A percentile compares a stretch with the other conserved stretches of the same genome.
Conservation (phyloP, 37 sponge, comb jelly and placozoan species). For the Haliclona indistincta region DNA sequence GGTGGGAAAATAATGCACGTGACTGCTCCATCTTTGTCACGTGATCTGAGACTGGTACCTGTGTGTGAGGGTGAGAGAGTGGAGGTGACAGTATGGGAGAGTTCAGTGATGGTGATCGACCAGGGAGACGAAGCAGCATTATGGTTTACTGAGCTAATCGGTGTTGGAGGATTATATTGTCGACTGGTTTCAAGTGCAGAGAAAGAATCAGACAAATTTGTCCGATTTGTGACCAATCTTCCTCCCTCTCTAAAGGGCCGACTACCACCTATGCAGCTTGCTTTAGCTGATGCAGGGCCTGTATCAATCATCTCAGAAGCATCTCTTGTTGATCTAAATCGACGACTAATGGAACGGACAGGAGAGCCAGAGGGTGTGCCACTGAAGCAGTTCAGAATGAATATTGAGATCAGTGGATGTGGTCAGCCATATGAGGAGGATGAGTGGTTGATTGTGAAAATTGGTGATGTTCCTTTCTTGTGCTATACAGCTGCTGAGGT, state of each 20-base stretch:
- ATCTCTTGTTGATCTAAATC: constrained; percentile 75
- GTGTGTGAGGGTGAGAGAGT: constrained; percentile 21
- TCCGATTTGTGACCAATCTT: constrained; percentile 18
- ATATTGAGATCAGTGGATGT: constrained; percentile 78
- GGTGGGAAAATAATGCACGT: constrained; percentile 13
- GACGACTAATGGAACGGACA: constrained; percentile 29
- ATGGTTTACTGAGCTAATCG: constrained; percentile 64
- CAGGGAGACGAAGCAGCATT: constrained; percentile 74
- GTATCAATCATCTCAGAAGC: constrained; percentile 62
- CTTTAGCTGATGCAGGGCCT: constrained; percentile 70
- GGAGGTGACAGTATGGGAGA: constrained; percentile 60
- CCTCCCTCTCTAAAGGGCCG: constrained; percentile 35
- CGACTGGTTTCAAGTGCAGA: constrained; percentile 50
- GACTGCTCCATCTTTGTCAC: constrained; percentile 38
- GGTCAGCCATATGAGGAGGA: constrained; percentile 75
- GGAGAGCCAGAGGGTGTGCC: constrained; percentile 35
- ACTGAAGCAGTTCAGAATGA: constrained; percentile 75
- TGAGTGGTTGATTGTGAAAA: constrained; percentile 67
- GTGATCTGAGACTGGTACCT: constrained; percentile 27
- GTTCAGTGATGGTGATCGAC: constrained; percentile 55
- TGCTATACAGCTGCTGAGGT: constrained; percentile 58
- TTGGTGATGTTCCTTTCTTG: constrained; percentile 70
- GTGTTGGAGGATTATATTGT: constrained; percentile 13
- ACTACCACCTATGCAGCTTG: constrained; percentile 41
- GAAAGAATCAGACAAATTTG: neutral